phyloP scores from a whole-genome alignment of 1,140 invertebrate genomes.

The Streblospio benedicti region DNA sequence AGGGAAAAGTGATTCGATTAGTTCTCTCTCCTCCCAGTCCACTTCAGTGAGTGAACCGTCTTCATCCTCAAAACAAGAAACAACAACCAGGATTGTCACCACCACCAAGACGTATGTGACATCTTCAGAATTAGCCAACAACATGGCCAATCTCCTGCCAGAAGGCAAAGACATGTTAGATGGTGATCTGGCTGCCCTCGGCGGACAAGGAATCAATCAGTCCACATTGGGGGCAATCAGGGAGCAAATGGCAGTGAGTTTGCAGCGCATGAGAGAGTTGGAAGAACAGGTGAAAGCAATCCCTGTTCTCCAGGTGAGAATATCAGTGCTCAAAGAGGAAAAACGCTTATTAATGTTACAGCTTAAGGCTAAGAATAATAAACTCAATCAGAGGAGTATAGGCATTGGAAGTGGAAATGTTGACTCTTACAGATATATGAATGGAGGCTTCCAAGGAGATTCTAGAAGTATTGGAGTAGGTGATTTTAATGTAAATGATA shows the following conservation, averaged over 20 bases:
- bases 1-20: slow-evolving; percentile 22
- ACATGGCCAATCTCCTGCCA: slow-evolving; percentile 20
- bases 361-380: slow-evolving; percentile 43
- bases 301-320: slow-evolving; percentile 68
- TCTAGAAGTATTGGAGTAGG: slow-evolving; percentile 29
- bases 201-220: slow-evolving; percentile 11
- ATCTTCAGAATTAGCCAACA: slow-evolving; percentile 22
- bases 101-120: slow-evolving; percentile 1
- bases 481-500: slow-evolving; percentile 30
- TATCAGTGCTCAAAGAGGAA: slow-evolving; percentile 64
- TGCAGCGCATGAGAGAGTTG: slow-evolving; percentile 67
- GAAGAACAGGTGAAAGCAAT: slow-evolving; percentile 77
- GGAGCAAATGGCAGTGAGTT: slow-evolving; percentile 67
- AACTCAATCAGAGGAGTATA: slow-evolving; percentile 29
- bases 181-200: slow-evolving; percentile 15
- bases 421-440: slow-evolving; percentile 13
- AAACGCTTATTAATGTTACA: slow-evolving; percentile 59
- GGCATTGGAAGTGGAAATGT: slow-evolving; percentile 39
- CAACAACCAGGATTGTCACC: not conserved
- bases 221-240: slow-evolving; percentile 47
- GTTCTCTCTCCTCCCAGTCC: slow-evolving; percentile 18
- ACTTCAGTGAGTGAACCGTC: not conserved
- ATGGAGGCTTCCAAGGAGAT: not conserved
- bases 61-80: not conserved
- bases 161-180: slow-evolving; percentile 8